phyloP scores from a whole-genome alignment of 2,888 invertebrate genomes.

The Syrista parreyssii region DNA sequence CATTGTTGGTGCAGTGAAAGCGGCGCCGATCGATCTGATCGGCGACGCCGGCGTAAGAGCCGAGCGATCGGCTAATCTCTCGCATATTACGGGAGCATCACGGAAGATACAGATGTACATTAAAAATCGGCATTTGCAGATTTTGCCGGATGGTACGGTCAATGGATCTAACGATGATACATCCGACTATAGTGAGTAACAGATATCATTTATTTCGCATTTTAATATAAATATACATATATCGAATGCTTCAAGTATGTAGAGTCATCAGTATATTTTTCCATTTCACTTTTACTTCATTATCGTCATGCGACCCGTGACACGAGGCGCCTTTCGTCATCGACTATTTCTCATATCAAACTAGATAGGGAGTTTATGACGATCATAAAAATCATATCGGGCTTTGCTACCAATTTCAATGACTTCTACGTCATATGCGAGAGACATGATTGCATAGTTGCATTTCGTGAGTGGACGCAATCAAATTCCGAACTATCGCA shows the following conservation, averaged over 20 bases:
- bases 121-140: slow-evolving; percentile 84
- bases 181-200: slow-evolving; percentile 85
- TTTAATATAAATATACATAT: not conserved
- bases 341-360: not conserved
- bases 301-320: not conserved
- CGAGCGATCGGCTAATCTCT: slow-evolving; percentile 84
- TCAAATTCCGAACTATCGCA: slow-evolving; percentile 17
- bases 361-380: not conserved
- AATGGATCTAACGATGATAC: slow-evolving; percentile 84
- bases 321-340: not conserved
- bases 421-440: not conserved
- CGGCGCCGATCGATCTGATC: slow-evolving; percentile 47
- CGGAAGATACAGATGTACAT: slow-evolving; percentile 87
- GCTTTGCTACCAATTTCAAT: not conserved
- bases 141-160: slow-evolving; percentile 86
- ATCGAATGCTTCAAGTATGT: not conserved
- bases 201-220: not conserved
- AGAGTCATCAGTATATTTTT: not conserved
- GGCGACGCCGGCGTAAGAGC: slow-evolving; percentile 67
- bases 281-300: not conserved
- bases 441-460: not conserved
- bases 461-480: not conserved
- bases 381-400: not conserved
- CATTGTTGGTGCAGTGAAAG: slow-evolving; percentile 45
- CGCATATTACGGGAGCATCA: slow-evolving; percentile 82